phyloP scores from a whole-genome alignment of 2,113 vertebrate genomes.

The Oxyruncus cristatus region DNA sequence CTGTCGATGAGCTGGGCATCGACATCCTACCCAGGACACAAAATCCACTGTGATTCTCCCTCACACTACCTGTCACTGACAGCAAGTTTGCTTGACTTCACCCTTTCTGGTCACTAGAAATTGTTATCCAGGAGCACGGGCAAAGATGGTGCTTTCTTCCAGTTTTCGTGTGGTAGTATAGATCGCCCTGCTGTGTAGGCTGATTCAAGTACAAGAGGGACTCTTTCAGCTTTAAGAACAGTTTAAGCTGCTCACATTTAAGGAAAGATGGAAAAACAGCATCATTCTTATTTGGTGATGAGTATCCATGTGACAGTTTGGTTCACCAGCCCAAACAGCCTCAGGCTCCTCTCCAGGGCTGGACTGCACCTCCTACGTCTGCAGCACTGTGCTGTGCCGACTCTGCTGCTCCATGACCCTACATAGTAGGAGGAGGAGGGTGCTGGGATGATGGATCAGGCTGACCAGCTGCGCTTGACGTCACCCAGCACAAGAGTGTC shows the following conservation, averaged over 20 bases:
- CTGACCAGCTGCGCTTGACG: constrained; percentile 9
- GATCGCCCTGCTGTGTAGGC: too few species aligned
- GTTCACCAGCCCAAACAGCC: neutral
- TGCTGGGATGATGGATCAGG: neutral
- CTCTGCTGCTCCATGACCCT: constrained; percentile 22
- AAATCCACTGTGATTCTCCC: neutral
- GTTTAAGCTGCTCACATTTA: neutral
- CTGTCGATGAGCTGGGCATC: accelerated
- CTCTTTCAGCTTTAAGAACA: neutral
- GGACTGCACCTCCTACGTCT: neutral
- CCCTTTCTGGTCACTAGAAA: neutral
- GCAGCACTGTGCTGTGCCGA: accelerated
- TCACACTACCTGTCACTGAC: neutral
- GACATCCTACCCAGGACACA: neutral
- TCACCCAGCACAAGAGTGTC: neutral
- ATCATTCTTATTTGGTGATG: neutral
- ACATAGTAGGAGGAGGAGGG: constrained; percentile 12
- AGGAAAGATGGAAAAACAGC: constrained; percentile 29
- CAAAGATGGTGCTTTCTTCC: accelerated
- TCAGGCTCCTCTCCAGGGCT: neutral
- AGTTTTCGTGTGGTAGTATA: accelerated
- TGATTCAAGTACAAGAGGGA: neutral
- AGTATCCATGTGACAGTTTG: neutral
- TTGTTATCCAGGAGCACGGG: neutral
- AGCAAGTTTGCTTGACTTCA: neutral